Base-by-base conservation (phyloP, 1,140 invertebrate species). In the Uloborus diversus region DNA sequence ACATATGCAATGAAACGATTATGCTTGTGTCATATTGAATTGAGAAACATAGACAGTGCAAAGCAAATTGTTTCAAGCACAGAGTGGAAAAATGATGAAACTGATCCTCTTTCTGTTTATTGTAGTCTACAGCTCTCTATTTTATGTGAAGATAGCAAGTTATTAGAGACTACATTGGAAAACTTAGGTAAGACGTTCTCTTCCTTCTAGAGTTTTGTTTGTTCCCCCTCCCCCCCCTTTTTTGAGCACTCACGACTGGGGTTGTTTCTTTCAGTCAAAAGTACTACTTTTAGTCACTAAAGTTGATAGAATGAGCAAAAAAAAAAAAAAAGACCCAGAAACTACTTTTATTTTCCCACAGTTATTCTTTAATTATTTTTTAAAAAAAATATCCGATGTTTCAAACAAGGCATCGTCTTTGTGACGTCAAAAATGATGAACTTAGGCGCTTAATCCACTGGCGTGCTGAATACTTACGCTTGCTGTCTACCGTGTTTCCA, bases 21-120 rank as follows among this genome's bases (percentile, higher is more conserved):
- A 2, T 73, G 69, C n/a, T 30, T 61, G 23, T 61, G 69, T 17
- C 49, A 73, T 30, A 11, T 73, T 7, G 27, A 73, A 47, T 23
- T 73, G 25, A 61, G 42, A 11, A 37, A 59, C n/a, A 20, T 4
- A 28, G 14, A 73, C 23, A 17, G 17, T 3, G 69, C 69, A 11
- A 59, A 73, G 20, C 23, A 42, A 20, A 25, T n/a, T 7, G 42
- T 61, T 30, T 14, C 5, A 27, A 47, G 23, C n/a, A 27, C 61
- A 4, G 28, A 61, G 9, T 14, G n/a, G 4, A 3, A 14, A 20
- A 14, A 0, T 14, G 20, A 11, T 13, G 27, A 11, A 1, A 61
- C 23, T 1, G 69, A 73, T 61, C 32, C 35, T 47, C 5, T 57
- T 7, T 14, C 59, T 4, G 5, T 61, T 11, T 61, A 73, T 28